phyloP scores from a whole-genome alignment of 2,113 vertebrate species.

The Protobothrops mucrosquamatus region DNA sequence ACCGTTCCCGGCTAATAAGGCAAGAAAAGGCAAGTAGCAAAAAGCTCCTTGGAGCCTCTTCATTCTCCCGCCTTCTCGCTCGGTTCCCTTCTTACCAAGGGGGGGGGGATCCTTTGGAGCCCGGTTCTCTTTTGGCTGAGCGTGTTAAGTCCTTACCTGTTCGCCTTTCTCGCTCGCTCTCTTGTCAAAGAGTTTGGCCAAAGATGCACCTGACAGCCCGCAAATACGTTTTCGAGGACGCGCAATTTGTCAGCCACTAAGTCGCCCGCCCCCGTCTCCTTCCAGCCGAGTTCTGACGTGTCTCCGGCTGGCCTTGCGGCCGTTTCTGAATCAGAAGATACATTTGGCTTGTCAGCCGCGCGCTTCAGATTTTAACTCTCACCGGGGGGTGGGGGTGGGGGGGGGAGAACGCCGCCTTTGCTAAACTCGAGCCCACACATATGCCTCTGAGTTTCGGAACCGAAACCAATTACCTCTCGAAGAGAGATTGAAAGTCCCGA shows the following conservation, averaged over 20 bases:
- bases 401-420: background rate
- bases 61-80: background rate
- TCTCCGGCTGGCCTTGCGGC: background rate
- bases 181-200: background rate
- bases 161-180: background rate
- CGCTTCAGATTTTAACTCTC: background rate
- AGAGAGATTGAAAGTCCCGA: background rate
- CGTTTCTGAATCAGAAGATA: background rate
- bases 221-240: constrained; percentile 52
- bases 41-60: background rate
- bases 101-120: background rate
- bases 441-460: too few species aligned
- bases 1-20: background rate
- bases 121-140: background rate
- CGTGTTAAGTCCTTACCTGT: rapidly evolving
- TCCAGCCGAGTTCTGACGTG: background rate
- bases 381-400: too few species aligned
- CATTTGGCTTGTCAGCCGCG: background rate
- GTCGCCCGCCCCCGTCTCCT: background rate
- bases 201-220: constrained; percentile 28
- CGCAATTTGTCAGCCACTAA: constrained; percentile 54
- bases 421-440: background rate
- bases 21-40: background rate
- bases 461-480: background rate
- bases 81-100: background rate